Evolutionary conservation across 2,888 invertebrate genomes (phyloP).

Genomic region (Oxyscelio sp.): DNA sequence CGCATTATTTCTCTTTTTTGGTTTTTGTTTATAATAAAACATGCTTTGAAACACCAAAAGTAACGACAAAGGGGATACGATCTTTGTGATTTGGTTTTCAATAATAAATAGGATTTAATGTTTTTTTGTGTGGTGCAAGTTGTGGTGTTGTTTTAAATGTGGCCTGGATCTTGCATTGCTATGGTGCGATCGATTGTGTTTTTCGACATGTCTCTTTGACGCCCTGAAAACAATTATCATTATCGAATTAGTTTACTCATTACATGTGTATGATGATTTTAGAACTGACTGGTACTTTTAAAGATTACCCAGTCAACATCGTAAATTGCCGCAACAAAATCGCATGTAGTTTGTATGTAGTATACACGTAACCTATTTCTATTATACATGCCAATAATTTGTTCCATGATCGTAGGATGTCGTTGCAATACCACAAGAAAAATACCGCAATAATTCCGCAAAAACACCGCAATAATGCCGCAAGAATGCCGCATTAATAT

Average conservation of each 20-base stretch:
- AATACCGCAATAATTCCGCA: too few relatives aligned
- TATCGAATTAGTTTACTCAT: conserved; percentile 24
- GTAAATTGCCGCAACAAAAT: too few relatives aligned
- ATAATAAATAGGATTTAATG: conserved; percentile 74
- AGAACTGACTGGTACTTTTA: too few relatives aligned
- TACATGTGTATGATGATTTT: not conserved
- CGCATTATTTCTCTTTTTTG: not conserved
- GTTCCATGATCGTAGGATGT: too few relatives aligned
- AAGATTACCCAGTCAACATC: too few relatives aligned
- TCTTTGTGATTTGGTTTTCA: conserved; percentile 38
- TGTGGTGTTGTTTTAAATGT: conserved; percentile 82
- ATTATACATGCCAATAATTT: too few relatives aligned
- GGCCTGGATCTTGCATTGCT: conserved; percentile 84
- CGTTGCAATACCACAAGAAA: too few relatives aligned
- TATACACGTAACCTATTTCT: too few relatives aligned
- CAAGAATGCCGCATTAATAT: too few relatives aligned
- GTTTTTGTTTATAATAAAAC: conserved; percentile 15
- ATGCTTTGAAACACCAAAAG: conserved; percentile 46
- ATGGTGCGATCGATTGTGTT: conserved; percentile 83
- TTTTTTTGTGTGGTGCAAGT: conserved; percentile 85
- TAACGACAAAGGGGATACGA: conserved; percentile 28
- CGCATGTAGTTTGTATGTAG: too few relatives aligned
- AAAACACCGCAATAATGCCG: too few relatives aligned
- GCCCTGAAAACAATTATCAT: conserved; percentile 72
- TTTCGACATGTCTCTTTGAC: conserved; percentile 78